phyloP scores from a whole-genome alignment of 2,113 vertebrate genomes.

The Ptychochromis oligacanthus region DNA sequence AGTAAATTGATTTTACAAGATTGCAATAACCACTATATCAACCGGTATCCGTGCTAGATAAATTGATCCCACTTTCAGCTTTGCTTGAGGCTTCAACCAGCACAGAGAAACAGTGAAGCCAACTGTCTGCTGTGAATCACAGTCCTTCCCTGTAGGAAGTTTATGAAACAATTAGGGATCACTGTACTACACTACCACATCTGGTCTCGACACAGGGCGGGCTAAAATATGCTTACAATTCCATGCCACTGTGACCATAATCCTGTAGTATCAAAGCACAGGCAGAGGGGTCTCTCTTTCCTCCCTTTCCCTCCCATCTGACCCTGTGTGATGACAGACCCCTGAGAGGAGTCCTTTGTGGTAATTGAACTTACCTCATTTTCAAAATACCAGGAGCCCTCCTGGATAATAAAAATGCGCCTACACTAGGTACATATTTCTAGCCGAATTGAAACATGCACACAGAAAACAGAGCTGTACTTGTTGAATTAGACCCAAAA shows the following conservation, averaged over 20 bases:
- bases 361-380: slow-evolving; percentile 74
- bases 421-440: slow-evolving; percentile 65
- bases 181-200: slow-evolving; percentile 47
- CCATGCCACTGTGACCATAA: slow-evolving; percentile 69
- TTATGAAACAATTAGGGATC: slow-evolving; percentile 6
- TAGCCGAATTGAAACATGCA: slow-evolving; percentile 54
- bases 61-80: neutral
- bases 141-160: slow-evolving; percentile 14
- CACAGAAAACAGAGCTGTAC: slow-evolving; percentile 49
- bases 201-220: slow-evolving; percentile 63
- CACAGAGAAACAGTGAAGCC: neutral
- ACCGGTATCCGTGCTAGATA: neutral
- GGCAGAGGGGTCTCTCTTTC: slow-evolving; percentile 57
- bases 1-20: neutral
- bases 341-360: slow-evolving; percentile 76
- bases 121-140: neutral
- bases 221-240: slow-evolving; percentile 70
- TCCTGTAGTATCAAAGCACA: slow-evolving; percentile 63
- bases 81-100: neutral
- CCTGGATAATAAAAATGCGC: slow-evolving; percentile 64
- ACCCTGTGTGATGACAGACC: slow-evolving; percentile 63
- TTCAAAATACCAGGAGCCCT: slow-evolving; percentile 70
- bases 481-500: slow-evolving; percentile 59
- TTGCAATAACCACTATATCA: neutral
- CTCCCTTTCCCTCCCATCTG: slow-evolving; percentile 56